Evolutionary conservation across 1,140 invertebrate species (phyloP).

Genomic region (Agraylea sexmaculata): DNA sequence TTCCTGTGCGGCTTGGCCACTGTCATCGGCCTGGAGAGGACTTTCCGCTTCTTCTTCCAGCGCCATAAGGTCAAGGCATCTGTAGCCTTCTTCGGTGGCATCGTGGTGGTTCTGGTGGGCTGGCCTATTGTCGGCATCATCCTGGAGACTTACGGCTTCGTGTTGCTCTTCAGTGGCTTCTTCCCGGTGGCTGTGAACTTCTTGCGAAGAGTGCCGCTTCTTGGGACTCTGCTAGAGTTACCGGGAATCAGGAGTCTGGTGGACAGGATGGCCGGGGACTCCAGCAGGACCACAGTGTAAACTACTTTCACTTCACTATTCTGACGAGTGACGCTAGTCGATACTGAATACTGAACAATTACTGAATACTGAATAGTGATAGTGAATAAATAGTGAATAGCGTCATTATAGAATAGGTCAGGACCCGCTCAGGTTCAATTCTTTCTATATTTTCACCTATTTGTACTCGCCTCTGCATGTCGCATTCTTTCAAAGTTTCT

Average conservation of each 20-base stretch:
- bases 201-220: constrained; percentile 61
- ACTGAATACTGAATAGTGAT: neutral
- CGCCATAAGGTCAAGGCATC: constrained; percentile 91
- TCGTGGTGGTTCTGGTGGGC: constrained; percentile 86
- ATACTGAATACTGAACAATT: too few relatives aligned
- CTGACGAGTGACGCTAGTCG: constrained; percentile 2
- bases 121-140: constrained; percentile 95
- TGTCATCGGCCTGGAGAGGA: constrained; percentile 92
- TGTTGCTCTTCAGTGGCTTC: constrained; percentile 75
- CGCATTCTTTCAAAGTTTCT: too few relatives aligned
- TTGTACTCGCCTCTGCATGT: neutral
- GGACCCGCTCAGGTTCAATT: neutral
- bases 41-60: constrained; percentile 97
- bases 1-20: constrained; percentile 92
- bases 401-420: neutral
- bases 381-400: neutral
- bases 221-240: constrained; percentile 62
- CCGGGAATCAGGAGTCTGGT: constrained; percentile 54
- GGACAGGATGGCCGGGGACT: constrained; percentile 47
- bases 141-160: constrained; percentile 83
- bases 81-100: constrained; percentile 87
- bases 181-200: constrained; percentile 85
- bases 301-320: neutral
- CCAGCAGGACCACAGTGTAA: constrained; percentile 48
- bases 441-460: neutral